phyloP scores from a whole-genome alignment of 2,888 invertebrate genomes.

The Alsophila aescularia region DNA sequence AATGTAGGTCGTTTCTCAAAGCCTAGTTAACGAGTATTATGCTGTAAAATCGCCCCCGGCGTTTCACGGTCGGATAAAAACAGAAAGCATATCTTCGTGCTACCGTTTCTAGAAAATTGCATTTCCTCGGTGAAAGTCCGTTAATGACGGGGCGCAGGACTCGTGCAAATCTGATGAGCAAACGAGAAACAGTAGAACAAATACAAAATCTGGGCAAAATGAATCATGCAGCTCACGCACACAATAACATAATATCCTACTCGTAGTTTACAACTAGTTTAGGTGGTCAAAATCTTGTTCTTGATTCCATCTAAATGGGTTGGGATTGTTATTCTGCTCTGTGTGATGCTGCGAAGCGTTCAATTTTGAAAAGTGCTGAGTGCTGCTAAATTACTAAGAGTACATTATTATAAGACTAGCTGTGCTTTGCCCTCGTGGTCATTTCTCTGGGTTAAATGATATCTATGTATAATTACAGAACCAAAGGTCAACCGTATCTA shows the following conservation, averaged over 20 bases:
- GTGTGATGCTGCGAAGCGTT: no score
- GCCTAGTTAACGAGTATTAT: conserved; percentile 65
- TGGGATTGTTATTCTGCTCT: no score
- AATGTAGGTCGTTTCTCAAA: conserved; percentile 66
- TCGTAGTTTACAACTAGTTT: no score
- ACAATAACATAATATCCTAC: background rate
- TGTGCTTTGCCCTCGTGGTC: no score
- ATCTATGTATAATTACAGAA: no score
- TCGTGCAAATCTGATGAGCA: conserved; percentile 46
- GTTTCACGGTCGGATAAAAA: conserved; percentile 72
- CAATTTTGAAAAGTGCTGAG: no score
- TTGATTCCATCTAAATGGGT: no score
- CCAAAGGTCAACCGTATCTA: no score
- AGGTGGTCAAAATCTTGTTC: no score
- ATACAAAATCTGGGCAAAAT: background rate
- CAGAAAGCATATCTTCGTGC: conserved; percentile 76
- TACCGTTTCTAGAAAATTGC: conserved; percentile 83
- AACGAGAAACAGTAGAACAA: conserved; percentile 1
- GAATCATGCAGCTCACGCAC: background rate
- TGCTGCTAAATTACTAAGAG: no score
- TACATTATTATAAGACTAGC: no score
- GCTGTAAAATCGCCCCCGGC: conserved; percentile 71
- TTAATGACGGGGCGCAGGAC: conserved; percentile 76
- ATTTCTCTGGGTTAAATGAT: no score
- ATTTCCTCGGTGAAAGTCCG: conserved; percentile 80